Base-by-base conservation (phyloP, 2,888 invertebrate genomes). In the Pseudolycoriella hygida region DNA sequence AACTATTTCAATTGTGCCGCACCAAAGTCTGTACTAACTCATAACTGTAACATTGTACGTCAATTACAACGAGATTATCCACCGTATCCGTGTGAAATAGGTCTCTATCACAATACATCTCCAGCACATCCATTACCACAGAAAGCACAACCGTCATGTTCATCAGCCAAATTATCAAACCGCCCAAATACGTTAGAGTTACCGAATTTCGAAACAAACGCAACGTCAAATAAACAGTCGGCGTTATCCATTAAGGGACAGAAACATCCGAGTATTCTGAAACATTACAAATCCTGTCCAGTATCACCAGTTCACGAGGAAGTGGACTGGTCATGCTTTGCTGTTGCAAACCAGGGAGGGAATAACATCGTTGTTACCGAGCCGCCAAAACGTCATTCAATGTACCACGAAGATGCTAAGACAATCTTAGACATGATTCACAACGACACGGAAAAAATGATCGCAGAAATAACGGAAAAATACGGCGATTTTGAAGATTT, bases 231-330 rank as follows among this genome's bases (percentile, higher is more conserved):
- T 6, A 32, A 18, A 19, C 18, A 17, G 19, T 2, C 40, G 10
- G 31, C 10, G 11, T 2, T 2, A 2, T 15, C 32, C n/a, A n/a
- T 34, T 2, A 43, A 40, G 8, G 40, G 40, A 42, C 49, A 20
- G 25, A 60, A 61, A 34, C 64, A 58, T 15, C 58, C 60, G 12
- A 74, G 75, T 53, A 76, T 76, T 45, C 67, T 76, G 41, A 76
- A 76, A 52, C 74, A 76, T 53, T 76, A 80, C 51, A 82, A 84
- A 54, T 84, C 84, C 3, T 76, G 86, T 52, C 85, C 85, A 0
- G 83, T 85, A 0, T 84, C 84, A 1, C 86, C 86, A 0, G 84
- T 85, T 0, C 82, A 78, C 44, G 86, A 86, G 56, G 84, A 85
- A 56, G 71, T 78, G 32, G 77, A 77, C 57, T 76, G 76, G 76